These are phyloP conservation scores for Tupaia chinensis DNA, from an alignment of 2,113 vertebrate species.

Conservation along the genomic window DNA sequence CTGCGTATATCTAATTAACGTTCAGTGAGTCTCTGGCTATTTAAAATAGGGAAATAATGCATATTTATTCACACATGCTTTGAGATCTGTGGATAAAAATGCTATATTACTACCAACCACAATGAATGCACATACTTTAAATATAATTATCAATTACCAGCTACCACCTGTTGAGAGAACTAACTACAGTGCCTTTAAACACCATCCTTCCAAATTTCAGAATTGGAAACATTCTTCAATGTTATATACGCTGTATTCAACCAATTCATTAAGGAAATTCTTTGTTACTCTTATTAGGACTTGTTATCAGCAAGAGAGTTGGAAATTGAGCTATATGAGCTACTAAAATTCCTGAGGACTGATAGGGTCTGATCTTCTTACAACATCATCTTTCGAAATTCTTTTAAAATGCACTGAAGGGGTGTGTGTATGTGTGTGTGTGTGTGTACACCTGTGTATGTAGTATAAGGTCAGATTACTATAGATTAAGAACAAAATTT, in stretches of 20 bases:
- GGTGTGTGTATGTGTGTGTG: no score
- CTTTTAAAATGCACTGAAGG: conserved; percentile 54
- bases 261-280: conserved; percentile 75
- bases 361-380: conserved; percentile 49
- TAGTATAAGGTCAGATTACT: conserved; percentile 11
- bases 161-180: conserved; percentile 84
- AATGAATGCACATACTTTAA: conserved; percentile 84
- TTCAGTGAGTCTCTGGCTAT: conserved; percentile 80
- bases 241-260: conserved; percentile 48
- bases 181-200: conserved; percentile 72
- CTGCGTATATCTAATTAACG: conserved; percentile 81
- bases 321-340: conserved; percentile 52
- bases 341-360: conserved; percentile 40
- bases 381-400: conserved; percentile 61
- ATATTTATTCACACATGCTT: conserved; percentile 86
- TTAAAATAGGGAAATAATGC: conserved; percentile 84
- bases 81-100: conserved; percentile 83
- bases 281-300: conserved; percentile 71
- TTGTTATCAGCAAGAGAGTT: conserved; percentile 70
- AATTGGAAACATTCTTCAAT: conserved; percentile 71
- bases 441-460: not conserved
- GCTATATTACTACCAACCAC: conserved; percentile 81
- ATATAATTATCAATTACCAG: conserved; percentile 84
- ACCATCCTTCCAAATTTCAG: conserved; percentile 77
- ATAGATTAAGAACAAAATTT: conserved; percentile 59